These are phyloP conservation scores for Samia ricini DNA, from an alignment of 1,140 invertebrate genomes.

Conservation along the genomic window DNA sequence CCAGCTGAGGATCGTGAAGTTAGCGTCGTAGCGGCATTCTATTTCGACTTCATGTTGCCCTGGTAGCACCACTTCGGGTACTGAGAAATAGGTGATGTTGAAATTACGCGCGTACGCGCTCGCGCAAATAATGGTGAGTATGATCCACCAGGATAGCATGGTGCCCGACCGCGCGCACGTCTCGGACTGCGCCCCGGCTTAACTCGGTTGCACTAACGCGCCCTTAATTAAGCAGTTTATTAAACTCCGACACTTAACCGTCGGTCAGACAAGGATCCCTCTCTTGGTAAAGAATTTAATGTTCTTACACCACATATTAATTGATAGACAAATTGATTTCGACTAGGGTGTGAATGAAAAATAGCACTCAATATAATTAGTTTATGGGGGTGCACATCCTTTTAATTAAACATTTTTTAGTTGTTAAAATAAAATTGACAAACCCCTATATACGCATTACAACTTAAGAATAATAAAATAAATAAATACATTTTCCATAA, in stretches of 20 bases:
- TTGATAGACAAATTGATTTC: slow-evolving; percentile 62
- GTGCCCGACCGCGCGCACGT: slow-evolving; percentile 55
- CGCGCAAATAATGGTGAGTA: slow-evolving; percentile 28
- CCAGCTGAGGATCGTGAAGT: slow-evolving; percentile 69
- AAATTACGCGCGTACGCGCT: slow-evolving; percentile 39
- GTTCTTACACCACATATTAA: slow-evolving; percentile 50
- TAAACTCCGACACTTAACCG: slow-evolving; percentile 74
- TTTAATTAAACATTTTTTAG: slow-evolving; percentile 9
- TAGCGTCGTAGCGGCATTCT: slow-evolving; percentile 65
- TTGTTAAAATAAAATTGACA: too few species aligned
- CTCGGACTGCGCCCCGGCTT: slow-evolving; percentile 52
- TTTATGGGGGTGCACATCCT: slow-evolving; percentile 23
- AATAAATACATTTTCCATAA: too few species aligned
- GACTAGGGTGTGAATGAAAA: slow-evolving; percentile 47
- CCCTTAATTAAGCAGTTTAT: slow-evolving; percentile 74
- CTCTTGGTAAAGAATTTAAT: slow-evolving; percentile 28
- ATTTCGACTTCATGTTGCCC: slow-evolving; percentile 54
- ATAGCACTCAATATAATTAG: slow-evolving; percentile 13
- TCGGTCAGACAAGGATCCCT: slow-evolving; percentile 44
- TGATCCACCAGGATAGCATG: slow-evolving; percentile 46
- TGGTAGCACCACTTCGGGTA: slow-evolving; percentile 48
- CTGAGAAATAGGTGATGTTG: slow-evolving; percentile 61
- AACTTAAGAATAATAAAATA: too few species aligned
- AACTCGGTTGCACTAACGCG: slow-evolving; percentile 33
- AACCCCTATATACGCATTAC: too few species aligned